Conservation (phyloP, 1,140 invertebrate species). For the Propsilocerus akamusi region DNA sequence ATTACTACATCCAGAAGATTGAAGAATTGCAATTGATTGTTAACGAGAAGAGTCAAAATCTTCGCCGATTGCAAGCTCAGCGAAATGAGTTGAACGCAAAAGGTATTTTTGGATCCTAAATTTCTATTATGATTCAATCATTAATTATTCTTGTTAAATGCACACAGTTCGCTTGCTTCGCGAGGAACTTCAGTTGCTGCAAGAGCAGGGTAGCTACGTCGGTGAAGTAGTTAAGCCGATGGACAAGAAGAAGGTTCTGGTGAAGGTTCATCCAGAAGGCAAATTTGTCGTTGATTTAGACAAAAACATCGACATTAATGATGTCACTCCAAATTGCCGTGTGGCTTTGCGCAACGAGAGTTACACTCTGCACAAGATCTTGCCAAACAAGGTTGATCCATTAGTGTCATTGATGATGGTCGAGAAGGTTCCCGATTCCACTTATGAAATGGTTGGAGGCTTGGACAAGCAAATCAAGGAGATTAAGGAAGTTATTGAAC, state of each 20-base stretch:
- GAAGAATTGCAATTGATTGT: conserved; percentile 91
- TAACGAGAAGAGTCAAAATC: conserved; percentile 94
- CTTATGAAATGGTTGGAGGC: conserved; percentile 99
- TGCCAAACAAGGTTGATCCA: conserved; percentile 99
- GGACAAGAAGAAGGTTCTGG: conserved; percentile 99
- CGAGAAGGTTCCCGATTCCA: conserved; percentile 98
- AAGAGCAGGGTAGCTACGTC: conserved; percentile 99
- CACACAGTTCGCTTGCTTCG: conserved; percentile 80
- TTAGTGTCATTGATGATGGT: conserved; percentile 99
- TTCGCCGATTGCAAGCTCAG: conserved; percentile 92
- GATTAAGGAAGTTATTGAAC: conserved; percentile 99
- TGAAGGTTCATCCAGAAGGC: conserved; percentile 99
- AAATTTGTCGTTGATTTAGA: conserved; percentile 99
- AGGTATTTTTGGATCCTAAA: conserved; percentile 34
- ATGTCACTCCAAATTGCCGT: conserved; percentile 93
- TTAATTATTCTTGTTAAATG: background rate
- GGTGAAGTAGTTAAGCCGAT: conserved; percentile 99
- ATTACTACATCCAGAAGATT: conserved; percentile 94
- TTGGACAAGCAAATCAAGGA: conserved; percentile 99
- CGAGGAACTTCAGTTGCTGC: conserved; percentile 92
- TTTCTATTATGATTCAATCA: background rate
- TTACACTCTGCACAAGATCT: conserved; percentile 96
- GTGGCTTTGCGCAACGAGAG: conserved; percentile 97
- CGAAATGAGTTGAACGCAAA: conserved; percentile 99
- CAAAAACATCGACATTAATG: conserved; percentile 98